Evolutionary conservation across 2,888 invertebrate genomes (phyloP).

Genomic region (Schizotus pectinicornis): DNA sequence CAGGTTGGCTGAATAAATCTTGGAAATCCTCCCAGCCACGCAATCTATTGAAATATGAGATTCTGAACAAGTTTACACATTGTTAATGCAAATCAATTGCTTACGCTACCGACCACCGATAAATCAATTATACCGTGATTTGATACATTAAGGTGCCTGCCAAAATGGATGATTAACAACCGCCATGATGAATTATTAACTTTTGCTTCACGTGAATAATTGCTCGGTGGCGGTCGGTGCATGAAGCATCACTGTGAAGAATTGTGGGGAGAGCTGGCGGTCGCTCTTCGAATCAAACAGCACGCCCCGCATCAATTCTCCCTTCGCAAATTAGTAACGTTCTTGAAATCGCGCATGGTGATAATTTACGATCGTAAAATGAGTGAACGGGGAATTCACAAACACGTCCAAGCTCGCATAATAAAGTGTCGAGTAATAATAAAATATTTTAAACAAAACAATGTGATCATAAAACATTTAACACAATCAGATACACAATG

Average conservation of each 20-base stretch:
- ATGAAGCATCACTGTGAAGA: conserved; percentile 20
- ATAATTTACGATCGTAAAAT: too few relatives aligned
- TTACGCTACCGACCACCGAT: conserved; percentile 55
- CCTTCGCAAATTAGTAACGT: not conserved
- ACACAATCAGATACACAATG: conserved; percentile 50
- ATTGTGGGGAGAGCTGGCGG: not conserved
- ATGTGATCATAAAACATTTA: conserved; percentile 53
- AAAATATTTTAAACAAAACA: conserved; percentile 43
- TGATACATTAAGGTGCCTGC: conserved; percentile 58
- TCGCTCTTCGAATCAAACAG: too few relatives aligned
- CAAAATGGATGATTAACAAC: conserved; percentile 52
- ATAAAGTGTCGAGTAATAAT: conserved; percentile 18
- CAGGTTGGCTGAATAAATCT: conserved; percentile 39
- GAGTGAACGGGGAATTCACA: not conserved
- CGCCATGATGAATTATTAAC: conserved; percentile 56
- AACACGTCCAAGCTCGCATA: conserved; percentile 4
- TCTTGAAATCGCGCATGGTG: conserved; percentile 1
- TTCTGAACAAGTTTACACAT: conserved; percentile 56
- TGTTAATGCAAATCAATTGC: conserved; percentile 60
- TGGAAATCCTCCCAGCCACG: conserved; percentile 44
- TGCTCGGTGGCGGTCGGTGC: conserved; percentile 24
- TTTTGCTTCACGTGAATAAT: conserved; percentile 45
- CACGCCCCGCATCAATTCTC: not conserved
- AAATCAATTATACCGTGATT: conserved; percentile 59
- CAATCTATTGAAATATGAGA: conserved; percentile 54